Conservation (phyloP, 2,797 vertebrate genomes). For the Gymnothorax reevesii region DNA sequence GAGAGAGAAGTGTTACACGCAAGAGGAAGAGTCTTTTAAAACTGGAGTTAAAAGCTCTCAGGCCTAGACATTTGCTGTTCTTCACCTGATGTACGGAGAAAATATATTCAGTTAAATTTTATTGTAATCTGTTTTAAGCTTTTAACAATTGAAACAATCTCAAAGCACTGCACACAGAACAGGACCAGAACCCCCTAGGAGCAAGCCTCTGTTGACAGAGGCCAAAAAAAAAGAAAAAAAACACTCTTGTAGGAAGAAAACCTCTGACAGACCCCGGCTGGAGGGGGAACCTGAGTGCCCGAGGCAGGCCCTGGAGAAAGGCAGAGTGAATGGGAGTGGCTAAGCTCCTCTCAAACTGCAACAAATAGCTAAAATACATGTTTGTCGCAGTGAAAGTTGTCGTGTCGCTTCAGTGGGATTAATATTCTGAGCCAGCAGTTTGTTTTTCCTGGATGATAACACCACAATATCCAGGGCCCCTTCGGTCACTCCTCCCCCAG, state of each 20-base stretch:
- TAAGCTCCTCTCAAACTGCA: background rate
- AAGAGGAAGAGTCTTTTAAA: too few relatives aligned
- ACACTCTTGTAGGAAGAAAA: too few relatives aligned
- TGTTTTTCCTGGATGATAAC: conserved; percentile 74
- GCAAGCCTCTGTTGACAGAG: too few relatives aligned
- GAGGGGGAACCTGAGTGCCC: too few relatives aligned
- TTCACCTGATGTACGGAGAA: background rate
- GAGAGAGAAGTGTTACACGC: background rate
- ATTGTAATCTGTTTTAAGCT: too few relatives aligned
- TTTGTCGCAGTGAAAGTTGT: background rate
- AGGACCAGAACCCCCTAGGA: too few relatives aligned
- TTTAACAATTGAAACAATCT: too few relatives aligned
- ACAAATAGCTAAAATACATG: background rate
- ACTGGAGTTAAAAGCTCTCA: background rate
- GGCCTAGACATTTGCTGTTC: background rate
- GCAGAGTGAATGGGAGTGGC: too few relatives aligned
- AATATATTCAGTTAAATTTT: background rate
- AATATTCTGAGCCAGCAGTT: conserved; percentile 74
- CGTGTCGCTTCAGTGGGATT: conserved; percentile 61
- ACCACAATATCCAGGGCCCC: conserved; percentile 77
- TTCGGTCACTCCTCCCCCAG: conserved; percentile 77
- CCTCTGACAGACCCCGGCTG: too few relatives aligned
- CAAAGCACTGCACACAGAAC: too few relatives aligned
- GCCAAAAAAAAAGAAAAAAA: too few relatives aligned
- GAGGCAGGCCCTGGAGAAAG: too few relatives aligned